Evolutionary conservation across 2,113 vertebrate species (phyloP), one percentile per base, ranked within the genome.

Genomic region (Istiophorus platypterus): DNA sequence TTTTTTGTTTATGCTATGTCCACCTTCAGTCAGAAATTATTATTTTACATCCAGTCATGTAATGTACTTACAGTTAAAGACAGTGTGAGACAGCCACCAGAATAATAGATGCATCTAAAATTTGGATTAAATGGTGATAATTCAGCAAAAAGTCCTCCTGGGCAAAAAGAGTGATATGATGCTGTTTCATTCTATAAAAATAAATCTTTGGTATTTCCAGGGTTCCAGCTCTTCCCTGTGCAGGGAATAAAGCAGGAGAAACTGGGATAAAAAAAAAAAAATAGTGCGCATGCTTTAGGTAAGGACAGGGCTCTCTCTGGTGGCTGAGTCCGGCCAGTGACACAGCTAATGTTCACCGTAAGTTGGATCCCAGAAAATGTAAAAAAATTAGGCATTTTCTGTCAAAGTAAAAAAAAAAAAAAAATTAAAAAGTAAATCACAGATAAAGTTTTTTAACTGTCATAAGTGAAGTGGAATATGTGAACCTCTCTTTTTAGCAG

Each of bases 251-350:
- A 24, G 18, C 41, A 65, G 26, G 31, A 65, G 37, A 74, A 12
- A 9, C 37, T 49, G 11, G 9, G 22, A 4, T 2, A 24, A 56
- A 57, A 41, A 54, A 26, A 54, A 49, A 8, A 3, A 37, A 18
- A 5, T 14, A 18, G 26, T 39, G 45, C 67, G 20, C 3, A 0
- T 15, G 71, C 66, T 67, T 86, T 86, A 68, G 14, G 59, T 85
- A 24, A 87, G 87, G 77, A 63, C 72, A 81, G 81, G 41, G 86
- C 92, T 73, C 92, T 71, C 92, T 91, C 92, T 93, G 83, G 84
- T 93, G 93, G 92, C 71, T 17, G 82, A 77, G n/a, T 8, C 10
- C 5, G 58, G 92, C 63, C 34, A 88, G 65, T 90, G 89, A 74
- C 61, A 9, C 58, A 72, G 66, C 37, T 20, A 1, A 41, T 24